Evolutionary conservation across 2,113 vertebrate genomes (phyloP).

Genomic region (Pseudorectes ferrugineus): DNA sequence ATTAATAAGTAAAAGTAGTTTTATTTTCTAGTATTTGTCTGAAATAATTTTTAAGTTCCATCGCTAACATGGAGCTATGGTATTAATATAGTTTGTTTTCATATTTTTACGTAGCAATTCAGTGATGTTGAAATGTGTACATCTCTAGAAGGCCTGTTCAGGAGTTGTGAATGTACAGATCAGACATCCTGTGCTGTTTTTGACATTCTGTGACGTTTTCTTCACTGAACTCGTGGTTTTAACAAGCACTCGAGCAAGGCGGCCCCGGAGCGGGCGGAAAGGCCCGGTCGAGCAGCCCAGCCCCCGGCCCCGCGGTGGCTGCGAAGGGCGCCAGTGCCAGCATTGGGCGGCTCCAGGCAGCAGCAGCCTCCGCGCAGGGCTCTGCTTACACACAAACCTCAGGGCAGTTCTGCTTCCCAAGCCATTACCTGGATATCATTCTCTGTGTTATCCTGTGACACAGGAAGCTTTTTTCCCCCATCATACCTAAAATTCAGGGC

Average conservation of each 20-base stretch:
- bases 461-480: neutral
- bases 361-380: neutral
- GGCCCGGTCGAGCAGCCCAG: neutral
- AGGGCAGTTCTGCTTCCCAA: neutral
- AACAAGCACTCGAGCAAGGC: neutral
- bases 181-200: neutral
- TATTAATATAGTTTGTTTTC: neutral
- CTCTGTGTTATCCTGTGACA: neutral
- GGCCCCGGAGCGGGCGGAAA: neutral
- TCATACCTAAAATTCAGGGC: neutral
- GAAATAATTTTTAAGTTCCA: neutral
- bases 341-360: neutral
- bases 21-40: neutral
- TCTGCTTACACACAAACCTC: neutral
- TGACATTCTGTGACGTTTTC: neutral
- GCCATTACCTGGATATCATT: neutral
- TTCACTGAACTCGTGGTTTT: neutral
- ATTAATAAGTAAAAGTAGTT: neutral
- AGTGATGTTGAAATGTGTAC: neutral
- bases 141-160: neutral
- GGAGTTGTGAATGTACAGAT: neutral
- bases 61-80: neutral
- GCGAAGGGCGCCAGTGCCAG: accelerated
- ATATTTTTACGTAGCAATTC: neutral
- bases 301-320: accelerated